These are phyloP conservation scores for Melospiza melodia DNA, from an alignment of 2,113 vertebrate species.

Conservation along the genomic window DNA sequence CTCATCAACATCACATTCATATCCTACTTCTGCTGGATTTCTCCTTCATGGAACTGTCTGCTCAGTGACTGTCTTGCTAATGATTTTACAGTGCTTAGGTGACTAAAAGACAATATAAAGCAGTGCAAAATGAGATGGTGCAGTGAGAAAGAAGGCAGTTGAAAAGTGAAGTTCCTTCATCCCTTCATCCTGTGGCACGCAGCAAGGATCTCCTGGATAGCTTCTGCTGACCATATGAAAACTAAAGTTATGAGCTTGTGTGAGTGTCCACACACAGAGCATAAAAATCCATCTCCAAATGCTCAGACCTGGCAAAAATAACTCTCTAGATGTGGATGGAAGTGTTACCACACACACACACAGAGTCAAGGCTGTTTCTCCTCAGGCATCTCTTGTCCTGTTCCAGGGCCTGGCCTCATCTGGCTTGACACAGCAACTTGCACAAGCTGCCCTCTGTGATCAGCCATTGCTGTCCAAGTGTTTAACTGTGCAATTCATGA, in stretches of 20 bases:
- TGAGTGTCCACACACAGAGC: background rate
- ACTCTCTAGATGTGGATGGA: background rate
- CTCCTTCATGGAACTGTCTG: background rate
- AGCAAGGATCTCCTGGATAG: background rate
- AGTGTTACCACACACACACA: background rate
- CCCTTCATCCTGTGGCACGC: background rate
- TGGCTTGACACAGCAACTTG: background rate
- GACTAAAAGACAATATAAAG: background rate
- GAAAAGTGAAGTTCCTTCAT: background rate
- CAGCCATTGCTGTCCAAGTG: background rate
- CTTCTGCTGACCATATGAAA: background rate
- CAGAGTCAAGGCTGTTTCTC: background rate
- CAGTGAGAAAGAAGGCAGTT: background rate
- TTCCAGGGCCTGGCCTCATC: background rate
- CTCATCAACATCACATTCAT: background rate
- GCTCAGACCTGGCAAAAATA: background rate
- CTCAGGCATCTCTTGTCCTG: background rate
- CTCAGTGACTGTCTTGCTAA: background rate
- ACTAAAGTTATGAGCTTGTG: background rate
- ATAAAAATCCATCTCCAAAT: background rate
- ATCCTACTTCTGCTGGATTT: background rate
- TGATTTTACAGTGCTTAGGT: background rate
- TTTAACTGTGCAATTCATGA: background rate
- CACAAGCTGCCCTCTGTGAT: accelerated
- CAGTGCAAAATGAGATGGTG: background rate